These are phyloP conservation scores for Hesperophylax magnus DNA, from an alignment of 1,140 invertebrate species.

Conservation along the genomic window DNA sequence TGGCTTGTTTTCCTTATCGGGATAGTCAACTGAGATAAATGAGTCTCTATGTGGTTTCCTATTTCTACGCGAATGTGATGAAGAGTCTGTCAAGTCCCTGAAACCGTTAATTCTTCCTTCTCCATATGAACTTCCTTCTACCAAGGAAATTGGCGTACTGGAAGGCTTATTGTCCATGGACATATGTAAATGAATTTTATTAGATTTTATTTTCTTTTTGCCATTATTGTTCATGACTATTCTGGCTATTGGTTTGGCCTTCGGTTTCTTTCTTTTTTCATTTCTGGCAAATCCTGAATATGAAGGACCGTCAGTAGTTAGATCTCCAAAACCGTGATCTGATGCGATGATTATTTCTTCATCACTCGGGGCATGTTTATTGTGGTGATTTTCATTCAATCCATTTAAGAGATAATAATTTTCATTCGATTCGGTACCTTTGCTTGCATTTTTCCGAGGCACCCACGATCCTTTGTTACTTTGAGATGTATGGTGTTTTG, in stretches of 20 bases:
- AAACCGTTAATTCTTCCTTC: background rate
- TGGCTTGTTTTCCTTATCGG: background rate
- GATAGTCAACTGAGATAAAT: background rate
- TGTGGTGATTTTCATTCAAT: background rate
- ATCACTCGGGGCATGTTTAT: background rate
- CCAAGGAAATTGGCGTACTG: conserved; percentile 20
- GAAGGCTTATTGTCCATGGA: conserved; percentile 44
- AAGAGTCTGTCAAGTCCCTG: background rate
- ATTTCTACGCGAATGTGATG: background rate
- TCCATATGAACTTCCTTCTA: conserved; percentile 16
- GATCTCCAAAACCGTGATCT: background rate
- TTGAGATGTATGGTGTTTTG: conserved; percentile 2
- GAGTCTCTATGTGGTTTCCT: background rate
- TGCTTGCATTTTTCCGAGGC: conserved; percentile 56
- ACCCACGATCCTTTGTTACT: conserved; percentile 58
- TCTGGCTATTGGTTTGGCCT: conserved; percentile 4
- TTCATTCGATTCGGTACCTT: conserved; percentile 58
- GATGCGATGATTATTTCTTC: background rate
- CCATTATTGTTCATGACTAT: background rate
- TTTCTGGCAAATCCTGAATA: background rate
- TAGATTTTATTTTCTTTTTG: conserved; percentile 18
- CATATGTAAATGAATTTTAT: conserved; percentile 31
- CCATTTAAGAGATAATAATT: background rate
- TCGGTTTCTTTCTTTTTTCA: conserved; percentile 33
- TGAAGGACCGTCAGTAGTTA: background rate